Percentiles rank a stretch among this genome's conserved stretches.
Evolutionary conservation across 2,113 vertebrate species (phyloP).

Genomic region (Caranx melampygus): DNA sequence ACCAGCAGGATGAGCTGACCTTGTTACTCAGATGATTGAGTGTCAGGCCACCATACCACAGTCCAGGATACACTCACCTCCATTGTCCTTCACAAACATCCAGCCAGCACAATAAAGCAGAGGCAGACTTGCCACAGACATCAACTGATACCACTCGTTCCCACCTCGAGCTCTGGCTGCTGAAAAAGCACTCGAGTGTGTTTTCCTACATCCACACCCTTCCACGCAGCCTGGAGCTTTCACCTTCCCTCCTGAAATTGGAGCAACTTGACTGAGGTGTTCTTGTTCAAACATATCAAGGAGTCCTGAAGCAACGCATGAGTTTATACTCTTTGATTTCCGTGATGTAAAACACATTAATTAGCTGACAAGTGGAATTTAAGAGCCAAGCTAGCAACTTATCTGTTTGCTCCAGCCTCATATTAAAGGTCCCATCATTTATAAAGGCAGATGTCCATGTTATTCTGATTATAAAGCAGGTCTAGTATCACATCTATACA

Average conservation of each 20-base stretch:
- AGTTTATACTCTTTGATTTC: no score
- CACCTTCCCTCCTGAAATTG: conserved; percentile 26
- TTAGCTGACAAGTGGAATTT: background rate
- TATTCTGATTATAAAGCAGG: no score
- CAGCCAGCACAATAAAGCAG: background rate
- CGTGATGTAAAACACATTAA: no score
- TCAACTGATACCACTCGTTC: background rate
- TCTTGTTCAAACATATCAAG: conserved; percentile 35
- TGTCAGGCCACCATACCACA: background rate
- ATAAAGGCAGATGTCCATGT: no score
- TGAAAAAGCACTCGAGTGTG: background rate
- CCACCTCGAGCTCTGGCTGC: conserved; percentile 1
- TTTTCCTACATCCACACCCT: conserved; percentile 5
- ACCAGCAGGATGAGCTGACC: conserved; percentile 22
- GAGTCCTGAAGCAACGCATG: background rate
- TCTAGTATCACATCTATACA: no score
- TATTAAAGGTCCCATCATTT: background rate
- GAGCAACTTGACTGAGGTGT: conserved; percentile 20
- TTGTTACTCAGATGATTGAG: conserved; percentile 8
- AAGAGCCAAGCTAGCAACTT: background rate
- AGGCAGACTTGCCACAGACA: background rate
- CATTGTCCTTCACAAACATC: conserved; percentile 17
- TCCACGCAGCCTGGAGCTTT: conserved; percentile 50
- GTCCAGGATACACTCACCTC: conserved; percentile 4
- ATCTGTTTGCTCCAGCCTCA: background rate